Evolutionary conservation across 2,888 invertebrate genomes (phyloP), one percentile per base, ranked within the genome.

Genomic region (Colostygia pectinataria): DNA sequence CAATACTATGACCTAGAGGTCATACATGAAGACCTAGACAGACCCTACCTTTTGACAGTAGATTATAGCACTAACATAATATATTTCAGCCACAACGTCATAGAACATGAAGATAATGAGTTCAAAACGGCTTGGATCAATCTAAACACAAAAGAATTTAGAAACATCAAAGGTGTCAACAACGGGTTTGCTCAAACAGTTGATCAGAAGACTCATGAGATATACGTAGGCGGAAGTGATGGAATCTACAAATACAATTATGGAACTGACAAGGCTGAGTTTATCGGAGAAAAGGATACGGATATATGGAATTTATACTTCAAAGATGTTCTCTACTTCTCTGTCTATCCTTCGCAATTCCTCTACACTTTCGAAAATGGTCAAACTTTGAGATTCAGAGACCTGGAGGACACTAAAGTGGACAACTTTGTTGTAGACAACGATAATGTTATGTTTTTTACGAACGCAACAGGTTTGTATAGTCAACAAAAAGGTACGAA

Each of bases 171-270:
- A 23, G 76, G 69, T 1, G 57, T 83, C 0, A 57, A 51, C 0
- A 80, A 83, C 20, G 86, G 84, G 0, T 85, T 85, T 23, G 76
- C 82, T 1, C 83, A 82, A 65, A 61, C 84, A 1, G 76, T 86
- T 0, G 79, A 87, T 45, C 70, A 71, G 20, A 60, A 63, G 13
- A 74, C 66, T 3, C 73, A 82, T 7, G 71, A 72, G 1, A 66
- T 80, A 1, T 87, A 81, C 18, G 77, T 87, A 12, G 86, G 86
- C 12, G 77, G 78, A 0, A 74, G 72, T 9, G 66, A 81, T 20
- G 86, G 87, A 0, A 69, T 86, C 12, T 87, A 80, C 50, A 84
- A 80, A 65, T 85, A 83, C 33, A 67, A 82, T 31, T 63, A 66
- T 1, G 67, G 56, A 5, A 66, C 56, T 0, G 74, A 85, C 46